Conservation (phyloP, 92 coral and sea anemone genomes). For the Palythoa grandis region DNA sequence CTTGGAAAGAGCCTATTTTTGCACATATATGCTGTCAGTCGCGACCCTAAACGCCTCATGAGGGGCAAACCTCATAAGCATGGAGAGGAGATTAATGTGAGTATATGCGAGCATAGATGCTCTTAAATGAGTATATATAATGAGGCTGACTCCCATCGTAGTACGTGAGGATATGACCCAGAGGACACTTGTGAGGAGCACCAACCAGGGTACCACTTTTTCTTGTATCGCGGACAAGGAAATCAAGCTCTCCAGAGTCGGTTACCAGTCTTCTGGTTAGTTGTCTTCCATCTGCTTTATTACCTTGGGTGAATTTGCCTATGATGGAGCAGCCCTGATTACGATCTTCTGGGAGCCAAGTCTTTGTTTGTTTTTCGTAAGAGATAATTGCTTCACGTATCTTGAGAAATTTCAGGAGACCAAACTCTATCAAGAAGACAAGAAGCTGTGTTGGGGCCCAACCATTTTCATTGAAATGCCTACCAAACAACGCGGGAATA, state of each 20-base stretch:
- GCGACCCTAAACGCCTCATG: conserved; percentile 33
- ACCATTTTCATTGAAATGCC: neutral
- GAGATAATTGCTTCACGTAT: conserved; percentile 14
- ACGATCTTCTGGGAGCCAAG: conserved; percentile 28
- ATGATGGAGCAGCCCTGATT: neutral
- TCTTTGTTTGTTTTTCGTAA: conserved; percentile 23
- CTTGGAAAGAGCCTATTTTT: too few species aligned
- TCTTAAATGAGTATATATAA: too few species aligned
- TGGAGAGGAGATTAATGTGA: neutral
- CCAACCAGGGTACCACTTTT: too few species aligned
- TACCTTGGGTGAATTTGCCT: neutral
- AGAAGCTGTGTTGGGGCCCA: neutral
- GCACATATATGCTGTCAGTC: conserved; percentile 6
- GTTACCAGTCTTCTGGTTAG: too few species aligned
- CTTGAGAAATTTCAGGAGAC: neutral
- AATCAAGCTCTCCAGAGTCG: too few species aligned
- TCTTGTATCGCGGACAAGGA: neutral
- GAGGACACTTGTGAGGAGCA: too few species aligned
- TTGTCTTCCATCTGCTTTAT: conserved; percentile 18
- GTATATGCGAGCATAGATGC: too few species aligned
- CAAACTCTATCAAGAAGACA: neutral
- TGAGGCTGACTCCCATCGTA: too few species aligned
- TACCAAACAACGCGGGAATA: conserved; percentile 24
- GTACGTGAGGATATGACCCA: too few species aligned
- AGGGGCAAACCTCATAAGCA: neutral